phyloP scores from a whole-genome alignment of 2,888 invertebrate species.

The Hypomecis punctinalis region DNA sequence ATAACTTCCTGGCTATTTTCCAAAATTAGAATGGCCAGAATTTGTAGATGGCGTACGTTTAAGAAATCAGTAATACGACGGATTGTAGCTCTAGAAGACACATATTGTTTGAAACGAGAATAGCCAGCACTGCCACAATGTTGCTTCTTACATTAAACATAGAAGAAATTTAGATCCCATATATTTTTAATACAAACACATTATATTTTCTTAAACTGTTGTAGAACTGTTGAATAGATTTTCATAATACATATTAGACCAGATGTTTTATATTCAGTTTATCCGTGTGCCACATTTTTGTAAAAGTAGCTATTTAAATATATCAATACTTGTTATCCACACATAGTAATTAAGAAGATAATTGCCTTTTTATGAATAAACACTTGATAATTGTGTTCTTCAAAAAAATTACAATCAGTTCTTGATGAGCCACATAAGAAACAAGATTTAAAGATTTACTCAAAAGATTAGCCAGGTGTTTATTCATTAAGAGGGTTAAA shows the following conservation, averaged over 20 bases:
- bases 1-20: no score
- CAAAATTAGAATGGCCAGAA: no score
- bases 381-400: no score
- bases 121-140: slow-evolving; percentile 24
- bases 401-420: no score
- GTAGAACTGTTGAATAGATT: slow-evolving; percentile 22
- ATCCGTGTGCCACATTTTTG: slow-evolving; percentile 34
- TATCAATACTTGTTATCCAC: slow-evolving; percentile 8
- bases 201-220: slow-evolving; percentile 29
- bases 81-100: slow-evolving; percentile 1
- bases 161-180: slow-evolving; percentile 13
- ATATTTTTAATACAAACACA: slow-evolving; percentile 29
- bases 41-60: neutral
- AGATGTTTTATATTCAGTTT: slow-evolving; percentile 19
- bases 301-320: slow-evolving; percentile 19
- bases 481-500: no score
- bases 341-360: neutral
- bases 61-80: neutral
- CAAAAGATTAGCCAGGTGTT: no score
- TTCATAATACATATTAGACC: slow-evolving; percentile 16
- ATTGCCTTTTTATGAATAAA: no score
- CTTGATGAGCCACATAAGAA: no score
- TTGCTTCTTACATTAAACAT: slow-evolving; percentile 24
- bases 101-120: slow-evolving; percentile 5
- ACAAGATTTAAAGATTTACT: no score